Base-by-base conservation (phyloP, 2,113 vertebrate species). In the Phrynosoma platyrhinos region DNA sequence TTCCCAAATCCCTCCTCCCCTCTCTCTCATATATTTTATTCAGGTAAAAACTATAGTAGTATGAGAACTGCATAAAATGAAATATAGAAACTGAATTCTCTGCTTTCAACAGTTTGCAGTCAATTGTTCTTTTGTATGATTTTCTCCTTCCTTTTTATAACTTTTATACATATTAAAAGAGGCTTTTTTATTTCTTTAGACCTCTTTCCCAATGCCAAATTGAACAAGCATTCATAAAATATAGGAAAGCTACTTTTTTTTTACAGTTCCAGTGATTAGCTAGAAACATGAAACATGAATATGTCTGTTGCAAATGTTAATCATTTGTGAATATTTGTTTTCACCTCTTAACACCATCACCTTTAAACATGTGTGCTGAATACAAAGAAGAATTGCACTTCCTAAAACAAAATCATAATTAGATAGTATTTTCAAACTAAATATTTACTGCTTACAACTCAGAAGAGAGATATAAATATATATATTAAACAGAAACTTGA, bases 111-210 rank as follows among this genome's bases (percentile, higher is more conserved):
- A 89, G 0, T 90, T 88, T 68, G 91, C 76, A 94, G 89, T 86
- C 69, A 90, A 94, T 78, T 93, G 79, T 40, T 82, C 36, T 82
- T 6, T 71, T 27, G 23, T 42, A 18, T 92, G 90, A 89, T 94
- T 47, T 27, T 79, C 91, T 88, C 91, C 79, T 69, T 93, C 92
- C 88, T 86, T 90, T 84, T 90, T 90, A 91, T 84, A 95, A 92
- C 94, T 95, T 94, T 92, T 91, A 94, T 94, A 94, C 5, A 47
- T 47, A 47, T 47, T 47, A 47, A 47, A 47, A 47, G 47, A 47
- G 94, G 93, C 91, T 94, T 93, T 94, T 94, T 47, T 47, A 47
- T 5, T 71, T 95, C 91, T 87, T 90, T 94, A 89, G 91, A 93
- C 75, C 0, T 0, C 88, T 91, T 85, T 90, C 87, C 68, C 74